Percentiles rank a stretch among this genome's conserved stretches.
Conservation (phyloP, 2,797 vertebrate genomes). For the Pipistrellus kuhlii region DNA sequence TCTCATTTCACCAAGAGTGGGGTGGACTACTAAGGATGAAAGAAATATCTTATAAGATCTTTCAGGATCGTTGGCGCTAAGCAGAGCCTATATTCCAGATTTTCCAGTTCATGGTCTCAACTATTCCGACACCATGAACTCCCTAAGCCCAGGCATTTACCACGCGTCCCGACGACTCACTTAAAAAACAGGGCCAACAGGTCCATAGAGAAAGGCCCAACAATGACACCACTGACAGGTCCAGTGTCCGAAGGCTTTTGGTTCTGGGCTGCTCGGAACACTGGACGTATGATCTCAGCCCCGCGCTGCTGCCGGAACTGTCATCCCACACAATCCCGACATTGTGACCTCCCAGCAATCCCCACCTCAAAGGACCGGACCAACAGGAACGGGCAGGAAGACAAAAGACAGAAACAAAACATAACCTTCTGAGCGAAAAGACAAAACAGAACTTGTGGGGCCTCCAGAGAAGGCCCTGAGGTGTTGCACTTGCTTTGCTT, state of each 20-base stretch:
- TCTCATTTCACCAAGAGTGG: constrained; percentile 23
- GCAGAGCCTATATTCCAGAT: not conserved
- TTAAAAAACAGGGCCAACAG: not conserved
- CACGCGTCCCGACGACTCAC: not conserved
- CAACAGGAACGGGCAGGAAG: constrained; percentile 76
- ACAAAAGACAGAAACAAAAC: constrained; percentile 82
- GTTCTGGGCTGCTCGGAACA: constrained; percentile 52
- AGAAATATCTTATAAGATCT: not conserved
- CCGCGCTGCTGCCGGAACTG: constrained; percentile 15
- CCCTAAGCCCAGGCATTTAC: not conserved
- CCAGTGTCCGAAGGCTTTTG: not conserved
- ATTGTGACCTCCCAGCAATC: constrained; percentile 71
- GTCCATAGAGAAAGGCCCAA: constrained; percentile 18
- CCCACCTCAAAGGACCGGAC: constrained; percentile 79
- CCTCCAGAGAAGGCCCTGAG: not conserved
- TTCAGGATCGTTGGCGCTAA: not conserved
- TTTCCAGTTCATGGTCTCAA: constrained; percentile 31
- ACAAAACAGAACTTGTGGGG: constrained; percentile 59
- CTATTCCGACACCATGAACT: not conserved
- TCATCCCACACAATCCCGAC: constrained; percentile 65
- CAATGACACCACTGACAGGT: constrained; percentile 10
- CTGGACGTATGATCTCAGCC: constrained; percentile 64
- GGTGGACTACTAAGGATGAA: not conserved
- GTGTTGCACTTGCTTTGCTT: constrained; percentile 54
- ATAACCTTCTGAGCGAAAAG: constrained; percentile 76